Evolutionary conservation across 2,113 vertebrate species (phyloP).

Genomic region (Brachyistius frenatus): DNA sequence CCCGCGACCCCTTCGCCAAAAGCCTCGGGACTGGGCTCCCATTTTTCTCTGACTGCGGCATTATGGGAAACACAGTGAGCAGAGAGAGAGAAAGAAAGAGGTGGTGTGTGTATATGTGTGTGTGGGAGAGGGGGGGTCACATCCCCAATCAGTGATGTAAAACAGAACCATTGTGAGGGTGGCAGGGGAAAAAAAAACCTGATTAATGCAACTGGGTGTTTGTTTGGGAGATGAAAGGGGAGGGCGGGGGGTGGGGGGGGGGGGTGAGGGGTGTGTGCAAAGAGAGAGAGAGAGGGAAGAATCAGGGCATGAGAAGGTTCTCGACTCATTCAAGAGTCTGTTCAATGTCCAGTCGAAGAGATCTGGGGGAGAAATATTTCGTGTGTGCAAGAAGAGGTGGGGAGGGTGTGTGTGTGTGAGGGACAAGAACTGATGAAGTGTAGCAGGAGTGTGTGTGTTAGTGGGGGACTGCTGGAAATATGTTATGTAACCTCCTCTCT

Average conservation of each 20-base stretch:
- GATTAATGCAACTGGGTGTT: conserved; percentile 81
- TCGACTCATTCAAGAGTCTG: conserved; percentile 65
- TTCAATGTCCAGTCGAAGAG: conserved; percentile 74
- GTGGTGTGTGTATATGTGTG: background rate
- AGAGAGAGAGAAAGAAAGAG: conserved; percentile 33
- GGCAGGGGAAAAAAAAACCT: conserved; percentile 65
- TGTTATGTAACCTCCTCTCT: conserved; percentile 82
- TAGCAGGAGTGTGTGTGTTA: conserved; percentile 45
- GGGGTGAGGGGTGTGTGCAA: background rate
- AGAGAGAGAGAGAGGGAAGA: conserved; percentile 55
- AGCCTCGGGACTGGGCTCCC: conserved; percentile 24
- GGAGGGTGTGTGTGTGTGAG: conserved; percentile 25
- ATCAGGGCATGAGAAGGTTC: conserved; percentile 75
- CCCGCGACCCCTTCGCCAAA: conserved; percentile 41
- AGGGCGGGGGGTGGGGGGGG: conserved; percentile 24
- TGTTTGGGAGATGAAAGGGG: conserved; percentile 79
- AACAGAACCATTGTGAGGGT: conserved; percentile 81
- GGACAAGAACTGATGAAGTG: conserved; percentile 72
- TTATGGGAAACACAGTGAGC: conserved; percentile 64
- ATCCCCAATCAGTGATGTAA: conserved; percentile 82
- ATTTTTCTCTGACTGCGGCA: conserved; percentile 51
- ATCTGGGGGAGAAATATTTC: conserved; percentile 79
- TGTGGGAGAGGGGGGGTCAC: conserved; percentile 17
- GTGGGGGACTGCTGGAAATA: conserved; percentile 69
- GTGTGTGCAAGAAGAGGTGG: conserved; percentile 46